phyloP scores from a whole-genome alignment of 2,113 vertebrate genomes.

The Fukomys damarensis region DNA sequence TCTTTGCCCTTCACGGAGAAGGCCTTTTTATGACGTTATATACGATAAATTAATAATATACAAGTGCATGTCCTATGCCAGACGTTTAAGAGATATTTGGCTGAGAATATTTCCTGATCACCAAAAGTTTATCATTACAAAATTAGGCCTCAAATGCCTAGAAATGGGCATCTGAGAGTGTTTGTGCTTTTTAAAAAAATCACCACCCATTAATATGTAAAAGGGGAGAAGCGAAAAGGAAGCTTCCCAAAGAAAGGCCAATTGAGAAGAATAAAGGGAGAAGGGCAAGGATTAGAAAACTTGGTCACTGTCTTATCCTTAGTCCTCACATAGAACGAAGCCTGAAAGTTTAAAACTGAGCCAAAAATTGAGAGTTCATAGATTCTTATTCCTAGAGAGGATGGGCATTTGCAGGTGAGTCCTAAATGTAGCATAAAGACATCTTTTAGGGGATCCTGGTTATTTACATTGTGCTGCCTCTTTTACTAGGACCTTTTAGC shows the following conservation, averaged over 20 bases:
- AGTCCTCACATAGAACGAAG: neutral
- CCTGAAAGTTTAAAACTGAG: constrained; percentile 11
- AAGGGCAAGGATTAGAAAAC: neutral
- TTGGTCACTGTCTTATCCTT: neutral
- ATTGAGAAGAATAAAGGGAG: neutral
- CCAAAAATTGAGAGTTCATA: neutral
- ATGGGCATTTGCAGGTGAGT: no score
- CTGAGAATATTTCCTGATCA: neutral
- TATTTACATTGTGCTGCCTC: neutral
- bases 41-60: neutral
- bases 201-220: neutral
- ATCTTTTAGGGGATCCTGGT: neutral
- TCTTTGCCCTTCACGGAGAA: neutral
- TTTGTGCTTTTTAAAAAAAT: neutral
- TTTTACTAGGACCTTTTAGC: neutral
- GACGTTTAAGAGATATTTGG: neutral
- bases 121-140: neutral
- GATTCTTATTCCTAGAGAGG: neutral
- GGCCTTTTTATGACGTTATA: neutral
- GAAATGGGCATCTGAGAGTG: neutral
- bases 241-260: neutral
- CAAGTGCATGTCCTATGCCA: neutral
- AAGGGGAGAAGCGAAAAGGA: neutral
- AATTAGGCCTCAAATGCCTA: neutral
- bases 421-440: neutral